Conservation (phyloP, 2,888 invertebrate genomes). For the Tineola bisselliella region DNA sequence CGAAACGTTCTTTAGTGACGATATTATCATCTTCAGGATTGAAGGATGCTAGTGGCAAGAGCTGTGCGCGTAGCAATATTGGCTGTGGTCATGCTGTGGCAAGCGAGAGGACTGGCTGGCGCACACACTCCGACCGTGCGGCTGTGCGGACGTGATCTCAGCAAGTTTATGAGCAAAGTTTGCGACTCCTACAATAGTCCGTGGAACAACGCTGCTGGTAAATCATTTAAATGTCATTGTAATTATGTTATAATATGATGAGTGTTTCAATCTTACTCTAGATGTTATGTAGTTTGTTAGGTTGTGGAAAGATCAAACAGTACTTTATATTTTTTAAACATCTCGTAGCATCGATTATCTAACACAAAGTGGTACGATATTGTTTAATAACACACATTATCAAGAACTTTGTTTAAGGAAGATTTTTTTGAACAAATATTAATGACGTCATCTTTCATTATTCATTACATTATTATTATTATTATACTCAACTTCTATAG, state of each 20-base stretch:
- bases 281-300: no score
- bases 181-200: conserved; percentile 59
- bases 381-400: background rate
- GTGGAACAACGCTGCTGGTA: conserved; percentile 33
- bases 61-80: conserved; percentile 37
- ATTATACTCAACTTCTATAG: no score
- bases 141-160: conserved; percentile 51
- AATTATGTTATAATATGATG: no score
- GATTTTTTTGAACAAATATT: background rate
- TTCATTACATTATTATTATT: background rate
- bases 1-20: background rate
- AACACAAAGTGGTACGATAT: background rate
- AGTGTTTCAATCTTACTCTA: no score
- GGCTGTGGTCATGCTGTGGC: conserved; percentile 35
- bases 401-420: background rate
- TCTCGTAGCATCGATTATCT: background rate
- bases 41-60: conserved; percentile 40
- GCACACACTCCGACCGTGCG: conserved; percentile 41
- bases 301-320: no score
- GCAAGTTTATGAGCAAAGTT: conserved; percentile 52
- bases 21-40: conserved; percentile 7
- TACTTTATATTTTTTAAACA: background rate
- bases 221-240: background rate
- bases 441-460: background rate
- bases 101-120: conserved; percentile 26